Evolutionary conservation across 2,113 vertebrate genomes (phyloP).

Genomic region (Lynx canadensis): DNA sequence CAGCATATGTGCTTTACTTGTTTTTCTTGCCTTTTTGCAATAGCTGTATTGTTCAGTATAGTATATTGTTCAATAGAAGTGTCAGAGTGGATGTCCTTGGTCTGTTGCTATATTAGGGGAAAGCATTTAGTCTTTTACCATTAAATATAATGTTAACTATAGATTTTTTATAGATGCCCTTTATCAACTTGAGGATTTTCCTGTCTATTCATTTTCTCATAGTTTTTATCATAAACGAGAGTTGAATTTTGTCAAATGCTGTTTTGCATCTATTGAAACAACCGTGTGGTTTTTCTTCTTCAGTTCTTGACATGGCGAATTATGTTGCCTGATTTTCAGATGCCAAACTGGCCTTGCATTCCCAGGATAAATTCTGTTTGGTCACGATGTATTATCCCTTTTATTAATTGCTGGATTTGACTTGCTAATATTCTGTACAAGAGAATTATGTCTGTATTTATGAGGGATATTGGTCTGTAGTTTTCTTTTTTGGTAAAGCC

Average conservation of each 20-base stretch:
- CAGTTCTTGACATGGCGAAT: not conserved
- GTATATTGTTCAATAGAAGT: not conserved
- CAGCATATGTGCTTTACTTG: not conserved
- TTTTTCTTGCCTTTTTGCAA: not conserved
- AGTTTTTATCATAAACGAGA: not conserved
- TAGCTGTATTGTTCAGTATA: not conserved
- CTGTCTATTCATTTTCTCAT: not conserved
- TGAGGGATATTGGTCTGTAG: not conserved
- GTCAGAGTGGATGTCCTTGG: not conserved
- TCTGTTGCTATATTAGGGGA: not conserved
- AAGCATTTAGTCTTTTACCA: not conserved
- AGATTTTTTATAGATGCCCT: not conserved
- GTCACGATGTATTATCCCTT: not conserved
- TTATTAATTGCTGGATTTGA: not conserved
- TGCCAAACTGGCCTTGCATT: not conserved
- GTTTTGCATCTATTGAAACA: not conserved
- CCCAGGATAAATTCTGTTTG: not conserved
- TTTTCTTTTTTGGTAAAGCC: not conserved
- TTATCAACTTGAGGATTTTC: not conserved
- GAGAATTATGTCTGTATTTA: not conserved
- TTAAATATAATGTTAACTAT: not conserved
- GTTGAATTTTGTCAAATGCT: not conserved
- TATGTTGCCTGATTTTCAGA: not conserved
- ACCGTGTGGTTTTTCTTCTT: not conserved
- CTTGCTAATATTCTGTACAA: not conserved